Conservation (phyloP, 2,113 vertebrate genomes). For the Chloropsis cyanopogon region DNA sequence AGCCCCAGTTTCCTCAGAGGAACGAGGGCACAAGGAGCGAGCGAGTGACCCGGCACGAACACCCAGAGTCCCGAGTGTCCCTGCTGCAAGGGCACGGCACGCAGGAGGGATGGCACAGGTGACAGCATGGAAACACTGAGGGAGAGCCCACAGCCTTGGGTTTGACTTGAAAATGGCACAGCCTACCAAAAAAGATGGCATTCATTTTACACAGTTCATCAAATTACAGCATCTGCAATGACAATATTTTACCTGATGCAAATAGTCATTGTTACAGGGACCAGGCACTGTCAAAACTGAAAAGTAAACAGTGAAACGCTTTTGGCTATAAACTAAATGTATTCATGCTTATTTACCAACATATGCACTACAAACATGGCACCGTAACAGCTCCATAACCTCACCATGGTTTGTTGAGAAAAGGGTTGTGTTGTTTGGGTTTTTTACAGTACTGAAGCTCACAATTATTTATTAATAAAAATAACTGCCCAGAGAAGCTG, state of each 20-base stretch:
- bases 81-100: neutral
- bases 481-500: neutral
- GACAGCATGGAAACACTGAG: accelerated
- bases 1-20: neutral
- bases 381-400: neutral
- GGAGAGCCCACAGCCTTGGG: accelerated
- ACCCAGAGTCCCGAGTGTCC: neutral
- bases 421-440: neutral
- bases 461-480: neutral
- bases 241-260: neutral
- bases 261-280: neutral
- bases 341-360: neutral
- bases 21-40: neutral
- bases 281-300: neutral
- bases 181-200: neutral
- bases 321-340: neutral
- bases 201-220: neutral
- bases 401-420: neutral
- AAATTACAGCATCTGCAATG: accelerated
- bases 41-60: neutral
- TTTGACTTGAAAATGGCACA: neutral
- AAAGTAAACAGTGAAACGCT: neutral
- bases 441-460: neutral
- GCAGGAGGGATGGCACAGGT: neutral
- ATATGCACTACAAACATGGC: neutral